Base-by-base conservation (phyloP, 1,140 invertebrate genomes). In the Bombus pascuorum region DNA sequence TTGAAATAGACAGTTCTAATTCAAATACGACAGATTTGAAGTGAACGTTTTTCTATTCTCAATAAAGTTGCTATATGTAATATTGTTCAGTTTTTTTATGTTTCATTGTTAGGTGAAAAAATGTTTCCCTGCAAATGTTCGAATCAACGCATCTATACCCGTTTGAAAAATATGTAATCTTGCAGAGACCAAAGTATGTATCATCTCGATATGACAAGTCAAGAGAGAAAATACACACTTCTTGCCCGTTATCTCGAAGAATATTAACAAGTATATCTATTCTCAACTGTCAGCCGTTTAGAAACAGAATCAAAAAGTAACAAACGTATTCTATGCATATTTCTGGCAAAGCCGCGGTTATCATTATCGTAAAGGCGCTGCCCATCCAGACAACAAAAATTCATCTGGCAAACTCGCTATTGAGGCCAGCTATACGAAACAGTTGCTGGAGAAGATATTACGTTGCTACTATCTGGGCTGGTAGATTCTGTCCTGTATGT, bases 361-460 rank as follows among this genome's bases (percentile, higher is more conserved):
- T 10, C 44, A 53, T 74, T 74, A 74, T 74, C 72, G 65, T 42
- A n/a, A 42, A 77, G 59, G 37, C 32, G 77, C 57, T 47, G 62
- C 22, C 62, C 44, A 47, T 18, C 28, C 12, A 47, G 22, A 37
- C 34, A 66, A 57, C 47, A 57, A 77, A 83, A 65, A 71, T 72
- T 85, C 77, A 80, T 66, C 66, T 44, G 22, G 37, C 32, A 42
- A 65, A 86, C 73, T 85, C 65, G 34, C 75, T 83, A 88, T 90
- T 78, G 88, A 77, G 86, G 87, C 57, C 85, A 90, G 73, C 86
- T 81, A 76, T 74, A 82, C 83, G 62, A 78, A 77, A 84, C 44
- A 78, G 70, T 68, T n/a, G 44, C 59, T 42, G 68, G 28, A 66
- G 85, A 77, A 90, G 86, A 91, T 91, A 92, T 91, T 91, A 90